Evolutionary conservation across 2,797 vertebrate species (phyloP), one percentile per base, ranked within the genome.

Genomic region (Lepus townsendii): DNA sequence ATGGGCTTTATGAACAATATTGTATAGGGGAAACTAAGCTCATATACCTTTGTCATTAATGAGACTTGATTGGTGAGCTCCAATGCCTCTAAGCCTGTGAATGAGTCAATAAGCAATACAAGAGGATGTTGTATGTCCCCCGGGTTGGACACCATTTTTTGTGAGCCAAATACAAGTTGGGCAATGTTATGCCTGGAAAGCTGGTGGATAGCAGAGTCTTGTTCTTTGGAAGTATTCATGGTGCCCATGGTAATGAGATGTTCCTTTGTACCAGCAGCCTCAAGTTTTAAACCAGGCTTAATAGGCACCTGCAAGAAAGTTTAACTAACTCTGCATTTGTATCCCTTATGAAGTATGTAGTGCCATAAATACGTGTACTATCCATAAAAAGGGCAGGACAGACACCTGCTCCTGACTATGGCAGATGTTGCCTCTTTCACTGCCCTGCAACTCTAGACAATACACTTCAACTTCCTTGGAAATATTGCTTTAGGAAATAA

Each of bases 201-300:
- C 14, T 12, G 14, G 22, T 4, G 16, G 77, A 47, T 13, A 50
- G 32, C 0, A 17, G 7, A 17, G 9, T 60, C 32, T 3, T 47
- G 5, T 10, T 9, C 13, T 32, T 3, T 12, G 35, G 3, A 24
- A 62, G 1, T 50, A 1, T 7, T 4, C 22, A 1, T 2, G 26
- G 20, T 60, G 32, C 20, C 1, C 22, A 6, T 68, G 12, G 4
- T 75, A 71, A 60, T 71, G 65, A 60, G 52, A 71, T 17, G 30
- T 27, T 22, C 35, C 32, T 47, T 5, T 11, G 17, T 17, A 16
- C 47, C 54, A 0, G 22, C 22, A 62, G 6, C 35, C 54, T 63
- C 12, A 62, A 63, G 1, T 14, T 35, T 6, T 35, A 14, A 14
- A 35, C 20, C 6, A 63, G 16, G 6, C 30, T 63, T 71, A 11